Percentiles rank a stretch among this genome's conserved stretches.
These are phyloP conservation scores for Vimba vimba DNA, from an alignment of 2,113 vertebrate species.

Conservation along the genomic window DNA sequence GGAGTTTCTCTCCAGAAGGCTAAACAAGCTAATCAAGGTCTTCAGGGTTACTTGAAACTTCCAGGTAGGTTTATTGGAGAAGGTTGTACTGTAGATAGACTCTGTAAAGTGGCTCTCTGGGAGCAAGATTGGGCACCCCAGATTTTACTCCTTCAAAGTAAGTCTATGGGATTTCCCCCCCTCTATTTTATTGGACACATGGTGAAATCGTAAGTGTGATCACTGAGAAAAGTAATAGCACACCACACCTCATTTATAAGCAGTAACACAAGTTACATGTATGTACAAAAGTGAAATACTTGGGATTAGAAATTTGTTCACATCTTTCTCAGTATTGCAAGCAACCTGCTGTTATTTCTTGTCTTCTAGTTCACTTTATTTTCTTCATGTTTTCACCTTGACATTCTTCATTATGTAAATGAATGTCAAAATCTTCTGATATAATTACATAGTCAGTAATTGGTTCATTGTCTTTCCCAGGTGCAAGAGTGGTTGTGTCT, in stretches of 20 bases:
- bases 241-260: neutral
- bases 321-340: neutral
- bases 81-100: neutral
- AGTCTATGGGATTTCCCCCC: neutral
- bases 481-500: constrained; percentile 98
- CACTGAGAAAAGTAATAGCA: neutral
- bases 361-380: neutral
- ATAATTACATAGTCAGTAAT: constrained; percentile 16
- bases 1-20: neutral
- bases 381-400: neutral
- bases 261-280: neutral
- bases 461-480: constrained; percentile 70
- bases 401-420: constrained; percentile 3
- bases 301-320: neutral
- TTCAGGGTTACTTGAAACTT: neutral
- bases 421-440: constrained; percentile 2
- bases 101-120: neutral
- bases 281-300: neutral
- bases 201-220: neutral
- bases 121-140: neutral
- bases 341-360: neutral
- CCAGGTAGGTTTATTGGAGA: neutral
- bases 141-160: neutral
- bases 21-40: neutral
- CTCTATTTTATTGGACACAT: neutral